Evolutionary conservation across 2,797 vertebrate genomes (phyloP), one percentile per base, ranked within the genome.

Genomic region (Anableps anableps): DNA sequence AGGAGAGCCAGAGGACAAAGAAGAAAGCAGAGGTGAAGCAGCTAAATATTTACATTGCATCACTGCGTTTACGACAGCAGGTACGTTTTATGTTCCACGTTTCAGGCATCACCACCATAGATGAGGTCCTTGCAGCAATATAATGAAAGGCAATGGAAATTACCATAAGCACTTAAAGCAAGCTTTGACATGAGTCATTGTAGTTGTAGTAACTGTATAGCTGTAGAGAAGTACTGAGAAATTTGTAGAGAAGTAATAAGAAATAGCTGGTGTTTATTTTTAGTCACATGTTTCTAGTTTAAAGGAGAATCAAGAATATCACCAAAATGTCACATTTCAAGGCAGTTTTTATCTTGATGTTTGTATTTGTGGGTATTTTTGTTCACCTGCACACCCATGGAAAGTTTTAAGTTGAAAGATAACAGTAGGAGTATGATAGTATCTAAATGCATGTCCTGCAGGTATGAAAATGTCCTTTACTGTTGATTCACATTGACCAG

Each of bases 61-160:
- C 91, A 72, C 66, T 83, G 70, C 13, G 23, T 88, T 88, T 50
- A 85, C 83, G 41, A 55, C 80, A 88, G 86, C 90, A 93, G 92
- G 93, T 93, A 93, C 76, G 73, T 43, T 78, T 78, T 51, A 70
- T 38, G 47, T 19, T 82, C 13, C 60, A 0, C 1, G 5, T 41
- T 50, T 80, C 58, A 43, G 38, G n/a, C 72, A 71, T 76, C 68
- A 10, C 14, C 1, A 14, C 74, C 48, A 53, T 2, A 34, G 26
- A 26, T 8, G 0, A 26, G 13, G 47, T 11, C 26, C 1, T 0
- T 4, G 58, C 23, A 47, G 19, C 4, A 14, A n/a, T 36, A 10
- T 19, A 34, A 55, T 8, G 29, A 43, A 51, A 6, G 31, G 5
- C 17, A 38, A n/a, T 5, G 14, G 19, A 53, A 38, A 72, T 23